phyloP scores from a whole-genome alignment of 2,113 vertebrate genomes.

The Sebastes schlegelii region DNA sequence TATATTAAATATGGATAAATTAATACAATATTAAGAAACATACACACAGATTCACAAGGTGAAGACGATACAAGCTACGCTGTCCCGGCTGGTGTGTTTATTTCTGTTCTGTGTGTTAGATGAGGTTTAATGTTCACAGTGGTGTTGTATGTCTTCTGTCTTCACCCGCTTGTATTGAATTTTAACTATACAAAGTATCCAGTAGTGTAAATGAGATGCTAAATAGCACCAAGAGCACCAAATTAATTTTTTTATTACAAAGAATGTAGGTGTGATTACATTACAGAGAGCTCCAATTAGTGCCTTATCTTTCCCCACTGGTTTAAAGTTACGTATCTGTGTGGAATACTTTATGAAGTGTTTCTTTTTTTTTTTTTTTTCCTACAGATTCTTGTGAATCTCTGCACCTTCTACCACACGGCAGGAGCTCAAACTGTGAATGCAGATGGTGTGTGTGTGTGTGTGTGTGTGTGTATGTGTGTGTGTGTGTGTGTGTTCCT shows the following conservation, averaged over 20 bases:
- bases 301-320: slow-evolving; percentile 39
- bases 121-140: background rate
- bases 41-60: background rate
- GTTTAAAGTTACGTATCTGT: slow-evolving; percentile 40
- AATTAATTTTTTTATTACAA: slow-evolving; percentile 25
- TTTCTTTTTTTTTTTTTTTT: background rate
- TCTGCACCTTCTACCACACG: slow-evolving; percentile 26
- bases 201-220: slow-evolving; percentile 47
- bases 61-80: too few species aligned
- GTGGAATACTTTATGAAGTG: slow-evolving; percentile 28
- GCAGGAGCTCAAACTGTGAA: slow-evolving; percentile 42
- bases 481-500: background rate
- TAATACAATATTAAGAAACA: too few species aligned
- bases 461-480: background rate
- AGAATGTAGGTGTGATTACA: slow-evolving; percentile 58
- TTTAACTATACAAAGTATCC: slow-evolving; percentile 7
- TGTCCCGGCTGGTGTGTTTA: background rate
- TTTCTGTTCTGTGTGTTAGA: background rate
- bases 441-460: slow-evolving; percentile 16
- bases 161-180: background rate
- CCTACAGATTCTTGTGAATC: slow-evolving; percentile 4
- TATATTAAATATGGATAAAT: too few species aligned
- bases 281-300: slow-evolving; percentile 50
- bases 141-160: background rate
- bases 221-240: slow-evolving; percentile 12